Evolutionary conservation across 2,797 vertebrate species (phyloP).

Genomic region (Ceryle rudis): DNA sequence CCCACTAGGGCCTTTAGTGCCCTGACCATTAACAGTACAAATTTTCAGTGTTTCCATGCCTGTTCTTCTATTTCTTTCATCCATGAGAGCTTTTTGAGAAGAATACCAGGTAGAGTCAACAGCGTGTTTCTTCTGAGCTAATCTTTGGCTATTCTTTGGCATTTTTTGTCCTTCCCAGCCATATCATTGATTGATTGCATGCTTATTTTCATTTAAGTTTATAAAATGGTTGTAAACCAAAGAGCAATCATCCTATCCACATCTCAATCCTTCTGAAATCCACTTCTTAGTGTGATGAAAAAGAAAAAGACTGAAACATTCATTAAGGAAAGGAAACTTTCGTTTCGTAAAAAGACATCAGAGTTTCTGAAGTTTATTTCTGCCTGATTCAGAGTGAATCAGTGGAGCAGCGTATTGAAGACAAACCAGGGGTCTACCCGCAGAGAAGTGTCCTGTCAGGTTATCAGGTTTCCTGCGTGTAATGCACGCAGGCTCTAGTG

Average conservation of each 20-base stretch:
- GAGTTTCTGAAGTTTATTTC: neutral
- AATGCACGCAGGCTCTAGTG: neutral
- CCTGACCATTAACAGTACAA: neutral
- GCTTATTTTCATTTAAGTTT: neutral
- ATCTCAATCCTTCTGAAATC: neutral
- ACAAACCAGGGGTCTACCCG: neutral
- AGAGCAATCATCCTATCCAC: neutral
- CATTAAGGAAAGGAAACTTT: neutral
- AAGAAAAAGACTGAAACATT: neutral
- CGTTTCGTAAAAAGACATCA: neutral
- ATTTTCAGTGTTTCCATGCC: neutral
- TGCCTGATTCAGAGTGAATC: neutral
- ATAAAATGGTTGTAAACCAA: neutral
- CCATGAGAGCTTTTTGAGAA: neutral
- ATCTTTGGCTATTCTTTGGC: neutral
- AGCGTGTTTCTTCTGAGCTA: neutral
- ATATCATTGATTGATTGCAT: neutral
- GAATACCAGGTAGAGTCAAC: neutral
- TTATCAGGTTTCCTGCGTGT: neutral
- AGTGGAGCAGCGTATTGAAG: neutral
- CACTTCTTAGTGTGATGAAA: neutral
- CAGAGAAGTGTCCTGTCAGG: neutral
- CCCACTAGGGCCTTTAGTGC: neutral
- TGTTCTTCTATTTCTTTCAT: neutral
- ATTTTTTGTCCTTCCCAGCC: neutral